Evolutionary conservation across 2,888 invertebrate species (phyloP).

Genomic region (Galerucella nymphaeae): DNA sequence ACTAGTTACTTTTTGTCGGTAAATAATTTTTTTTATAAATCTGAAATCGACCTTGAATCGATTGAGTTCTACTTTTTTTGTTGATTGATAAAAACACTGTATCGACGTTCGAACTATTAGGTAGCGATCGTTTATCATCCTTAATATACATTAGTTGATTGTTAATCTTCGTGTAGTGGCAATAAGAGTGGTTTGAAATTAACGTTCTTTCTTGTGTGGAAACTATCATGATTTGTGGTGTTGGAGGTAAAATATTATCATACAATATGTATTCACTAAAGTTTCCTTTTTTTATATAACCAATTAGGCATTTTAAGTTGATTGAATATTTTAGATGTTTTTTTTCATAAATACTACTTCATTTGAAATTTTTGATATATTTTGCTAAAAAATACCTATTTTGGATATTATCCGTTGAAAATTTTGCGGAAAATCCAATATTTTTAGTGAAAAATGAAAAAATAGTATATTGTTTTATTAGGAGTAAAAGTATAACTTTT

Average conservation of each 20-base stretch:
- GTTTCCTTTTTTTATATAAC: neutral
- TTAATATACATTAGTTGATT: conserved; percentile 2
- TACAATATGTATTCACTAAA: neutral
- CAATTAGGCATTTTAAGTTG: no score
- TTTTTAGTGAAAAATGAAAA: no score
- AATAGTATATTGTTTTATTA: no score
- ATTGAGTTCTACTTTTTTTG: neutral
- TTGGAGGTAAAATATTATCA: neutral
- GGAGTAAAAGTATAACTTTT: no score
- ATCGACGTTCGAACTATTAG: neutral
- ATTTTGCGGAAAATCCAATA: no score
- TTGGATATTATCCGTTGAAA: no score
- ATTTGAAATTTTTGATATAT: no score
- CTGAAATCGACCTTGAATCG: neutral
- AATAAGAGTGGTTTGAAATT: neutral
- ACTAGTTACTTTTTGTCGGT: neutral
- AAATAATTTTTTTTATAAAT: neutral
- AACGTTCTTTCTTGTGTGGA: neutral
- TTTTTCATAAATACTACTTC: no score
- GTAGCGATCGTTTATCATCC: neutral
- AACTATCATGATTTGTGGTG: neutral
- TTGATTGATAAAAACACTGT: neutral
- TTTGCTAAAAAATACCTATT: no score
- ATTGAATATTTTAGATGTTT: no score
- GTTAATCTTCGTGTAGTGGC: neutral